These are phyloP conservation scores for Malurus leucopterus DNA, from an alignment of 2,797 vertebrate species.

Conservation along the genomic window DNA sequence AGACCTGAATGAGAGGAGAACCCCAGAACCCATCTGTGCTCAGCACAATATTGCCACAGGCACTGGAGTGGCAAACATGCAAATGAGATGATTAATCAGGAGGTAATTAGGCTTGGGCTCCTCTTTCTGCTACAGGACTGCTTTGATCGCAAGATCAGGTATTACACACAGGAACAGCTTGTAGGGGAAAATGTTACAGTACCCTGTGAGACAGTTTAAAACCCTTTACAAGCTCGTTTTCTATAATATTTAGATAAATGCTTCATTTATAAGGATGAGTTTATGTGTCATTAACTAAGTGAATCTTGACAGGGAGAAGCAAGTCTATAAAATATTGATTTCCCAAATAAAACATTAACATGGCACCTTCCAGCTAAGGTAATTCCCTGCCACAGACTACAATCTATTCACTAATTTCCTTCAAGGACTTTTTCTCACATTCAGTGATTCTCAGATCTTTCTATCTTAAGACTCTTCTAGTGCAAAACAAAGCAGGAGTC, in stretches of 20 bases:
- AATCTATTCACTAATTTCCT: slow-evolving; percentile 7
- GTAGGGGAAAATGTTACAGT: background rate
- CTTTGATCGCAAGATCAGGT: slow-evolving; percentile 17
- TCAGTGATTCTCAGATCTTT: background rate
- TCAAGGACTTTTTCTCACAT: background rate
- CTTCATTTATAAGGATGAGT: slow-evolving; percentile 16
- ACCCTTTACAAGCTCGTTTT: slow-evolving; percentile 9
- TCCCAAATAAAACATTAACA: slow-evolving; percentile 33
- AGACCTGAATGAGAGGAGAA: slow-evolving; percentile 1
- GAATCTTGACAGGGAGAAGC: background rate
- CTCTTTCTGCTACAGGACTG: background rate
- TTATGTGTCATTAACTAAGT: slow-evolving; percentile 8
- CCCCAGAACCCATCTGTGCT: slow-evolving; percentile 32
- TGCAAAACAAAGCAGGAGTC: background rate
- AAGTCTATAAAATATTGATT: slow-evolving; percentile 37
- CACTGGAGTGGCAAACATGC: slow-evolving; percentile 4
- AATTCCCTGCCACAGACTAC: background rate
- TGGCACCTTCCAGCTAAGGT: background rate
- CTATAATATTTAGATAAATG: slow-evolving; percentile 10
- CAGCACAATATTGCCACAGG: slow-evolving; percentile 4
- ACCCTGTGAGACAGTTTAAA: slow-evolving; percentile 5
- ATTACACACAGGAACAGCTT: background rate
- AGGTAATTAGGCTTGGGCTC: slow-evolving; percentile 2
- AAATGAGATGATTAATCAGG: slow-evolving; percentile 39
- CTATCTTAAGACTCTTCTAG: background rate